Evolutionary conservation across 2,888 invertebrate genomes (phyloP).

Genomic region (Eurytoma californica): DNA sequence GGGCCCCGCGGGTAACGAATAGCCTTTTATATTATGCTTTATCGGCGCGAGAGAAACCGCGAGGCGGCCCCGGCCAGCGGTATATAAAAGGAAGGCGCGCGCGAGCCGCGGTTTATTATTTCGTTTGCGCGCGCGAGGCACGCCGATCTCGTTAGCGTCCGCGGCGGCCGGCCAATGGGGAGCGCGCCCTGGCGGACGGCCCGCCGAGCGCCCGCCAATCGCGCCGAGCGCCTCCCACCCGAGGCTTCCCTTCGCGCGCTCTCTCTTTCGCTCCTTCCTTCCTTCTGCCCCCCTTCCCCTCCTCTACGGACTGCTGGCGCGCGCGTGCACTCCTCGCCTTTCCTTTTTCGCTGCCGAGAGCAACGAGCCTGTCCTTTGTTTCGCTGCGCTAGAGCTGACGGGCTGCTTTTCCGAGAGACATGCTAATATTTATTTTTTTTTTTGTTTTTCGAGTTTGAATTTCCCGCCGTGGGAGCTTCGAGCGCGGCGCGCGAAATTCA

Average conservation of each 20-base stretch:
- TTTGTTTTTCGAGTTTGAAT: too few relatives aligned
- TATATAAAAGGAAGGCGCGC: not conserved
- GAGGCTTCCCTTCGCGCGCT: conserved; percentile 42
- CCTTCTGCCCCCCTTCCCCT: conserved; percentile 2
- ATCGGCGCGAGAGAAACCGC: conserved; percentile 56
- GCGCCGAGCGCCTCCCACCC: conserved; percentile 71
- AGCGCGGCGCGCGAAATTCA: too few relatives aligned
- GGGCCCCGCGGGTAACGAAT: conserved; percentile 62
- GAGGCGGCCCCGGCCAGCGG: not conserved
- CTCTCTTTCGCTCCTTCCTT: conserved; percentile 45
- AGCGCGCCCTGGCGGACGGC: conserved; percentile 71
- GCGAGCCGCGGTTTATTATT: conserved; percentile 64
- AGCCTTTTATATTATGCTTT: conserved; percentile 68
- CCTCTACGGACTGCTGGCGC: too few relatives aligned
- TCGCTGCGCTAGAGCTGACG: too few relatives aligned
- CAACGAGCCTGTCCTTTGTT: too few relatives aligned
- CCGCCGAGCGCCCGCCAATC: conserved; percentile 69
- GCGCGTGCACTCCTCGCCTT: too few relatives aligned
- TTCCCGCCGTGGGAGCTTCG: too few relatives aligned
- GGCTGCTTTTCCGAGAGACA: too few relatives aligned
- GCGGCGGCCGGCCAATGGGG: conserved; percentile 67
- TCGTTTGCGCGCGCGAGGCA: conserved; percentile 66
- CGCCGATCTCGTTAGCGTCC: conserved; percentile 70
- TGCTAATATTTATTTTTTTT: too few relatives aligned
- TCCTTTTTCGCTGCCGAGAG: too few relatives aligned